Conservation (phyloP, 2,797 vertebrate species). For the Macropus fuliginosus region DNA sequence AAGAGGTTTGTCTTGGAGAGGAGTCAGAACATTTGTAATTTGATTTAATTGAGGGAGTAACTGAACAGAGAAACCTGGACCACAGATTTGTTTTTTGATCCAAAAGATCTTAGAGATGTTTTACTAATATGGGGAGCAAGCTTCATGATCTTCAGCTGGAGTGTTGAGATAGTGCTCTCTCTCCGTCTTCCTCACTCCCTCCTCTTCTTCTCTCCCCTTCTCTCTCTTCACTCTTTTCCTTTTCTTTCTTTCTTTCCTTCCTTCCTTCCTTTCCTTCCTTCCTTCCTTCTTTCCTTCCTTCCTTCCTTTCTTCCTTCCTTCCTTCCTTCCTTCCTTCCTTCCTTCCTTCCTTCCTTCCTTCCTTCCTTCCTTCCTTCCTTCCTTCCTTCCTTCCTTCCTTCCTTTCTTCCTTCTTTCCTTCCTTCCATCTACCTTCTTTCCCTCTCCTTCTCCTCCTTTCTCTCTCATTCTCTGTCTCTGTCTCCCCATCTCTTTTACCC, state of each 20-base stretch:
- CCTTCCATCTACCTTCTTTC: too few species aligned
- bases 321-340: neutral
- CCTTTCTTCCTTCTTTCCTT: too few species aligned
- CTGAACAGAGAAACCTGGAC: constrained; percentile 18
- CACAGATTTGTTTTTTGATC: constrained; percentile 16
- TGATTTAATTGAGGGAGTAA: constrained; percentile 22
- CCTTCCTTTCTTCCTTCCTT: neutral
- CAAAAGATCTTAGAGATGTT: neutral
- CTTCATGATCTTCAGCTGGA: neutral
- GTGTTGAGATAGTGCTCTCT: neutral
- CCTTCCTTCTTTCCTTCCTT: too few species aligned
- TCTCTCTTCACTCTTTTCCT: too few species aligned
- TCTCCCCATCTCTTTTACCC: too few species aligned
- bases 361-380: too few species aligned
- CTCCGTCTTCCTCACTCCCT: neutral
- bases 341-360: too few species aligned
- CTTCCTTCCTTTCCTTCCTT: too few species aligned
- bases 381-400: too few species aligned
- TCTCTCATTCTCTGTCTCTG: too few species aligned
- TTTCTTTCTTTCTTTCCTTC: too few species aligned
- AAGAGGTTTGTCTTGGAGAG: neutral
- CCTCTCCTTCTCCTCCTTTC: neutral
- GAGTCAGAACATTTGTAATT: constrained; percentile 6
- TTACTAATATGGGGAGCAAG: neutral
- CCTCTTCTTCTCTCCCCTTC: neutral